Base-by-base conservation (phyloP, 2,888 invertebrate species). In the Drosophila anomalata region DNA sequence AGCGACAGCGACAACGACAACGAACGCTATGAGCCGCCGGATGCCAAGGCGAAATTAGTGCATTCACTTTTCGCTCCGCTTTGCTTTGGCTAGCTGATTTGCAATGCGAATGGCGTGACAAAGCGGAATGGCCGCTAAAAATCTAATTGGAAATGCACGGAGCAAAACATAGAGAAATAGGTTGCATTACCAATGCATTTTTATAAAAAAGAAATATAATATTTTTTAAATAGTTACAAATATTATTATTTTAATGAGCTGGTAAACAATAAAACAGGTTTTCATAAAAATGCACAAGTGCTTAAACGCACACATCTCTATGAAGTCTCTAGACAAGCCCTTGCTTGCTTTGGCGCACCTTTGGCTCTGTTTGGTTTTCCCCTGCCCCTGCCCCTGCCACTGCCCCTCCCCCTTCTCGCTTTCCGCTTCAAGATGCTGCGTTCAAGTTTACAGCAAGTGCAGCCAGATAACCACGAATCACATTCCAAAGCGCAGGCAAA, bases 21-120 rank as follows among this genome's bases (percentile, higher is more conserved):
- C 55, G 33, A 33, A 31, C 76, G 74, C 75, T 31, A n/a, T 12
- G 65, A 62, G 84, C 75, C 65, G 84, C 75, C 89, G 83, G 90
- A 86, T 89, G 90, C 90, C 89, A 89, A 89, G 90, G 89, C 87
- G 80, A 89, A 87, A 88, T 87, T 87, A 87, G 90, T 89, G 89
- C 89, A 89, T 89, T 89, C 89, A 89, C 89, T 89, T 90, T 88
- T 89, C 70, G 85, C 77, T 77, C 73, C 69, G 78, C 79, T 77
- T 77, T 68, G 51, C 48, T 41, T 48, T 74, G 69, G 42, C 65
- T 56, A 41, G 29, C 22, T 26, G 51, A 59, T 77, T 78, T 74
- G 76, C 60, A 79, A 85, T 73, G 69, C 85, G 71, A 85, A 85
- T 66, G 50, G 44, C 54, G 59, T 53, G 56, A 46, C 53, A 58